Percentiles rank a stretch among this genome's conserved stretches.
phyloP scores from a whole-genome alignment of 2,888 invertebrate species.

The Thecophora atra region DNA sequence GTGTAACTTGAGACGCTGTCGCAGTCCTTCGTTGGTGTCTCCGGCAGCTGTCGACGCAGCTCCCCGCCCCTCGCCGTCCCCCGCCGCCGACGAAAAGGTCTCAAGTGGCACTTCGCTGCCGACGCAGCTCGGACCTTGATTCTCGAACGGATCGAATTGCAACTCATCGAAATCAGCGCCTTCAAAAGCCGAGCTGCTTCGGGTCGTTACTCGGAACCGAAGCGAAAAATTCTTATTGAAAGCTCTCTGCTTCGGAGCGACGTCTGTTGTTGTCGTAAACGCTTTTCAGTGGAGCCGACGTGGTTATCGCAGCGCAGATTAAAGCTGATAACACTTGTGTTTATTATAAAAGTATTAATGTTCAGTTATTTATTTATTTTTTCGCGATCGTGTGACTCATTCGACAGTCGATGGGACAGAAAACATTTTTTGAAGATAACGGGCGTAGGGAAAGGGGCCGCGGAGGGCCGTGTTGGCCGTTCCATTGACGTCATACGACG shows the following conservation, averaged over 20 bases:
- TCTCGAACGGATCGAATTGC: conserved; percentile 14
- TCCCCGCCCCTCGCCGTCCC: neutral
- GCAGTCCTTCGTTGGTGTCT: neutral
- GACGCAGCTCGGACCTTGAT: neutral
- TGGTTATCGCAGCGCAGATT: neutral
- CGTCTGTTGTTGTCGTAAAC: neutral
- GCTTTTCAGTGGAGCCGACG: neutral
- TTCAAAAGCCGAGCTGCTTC: neutral
- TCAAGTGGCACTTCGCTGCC: conserved; percentile 23
- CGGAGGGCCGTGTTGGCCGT: neutral
- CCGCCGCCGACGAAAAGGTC: neutral
- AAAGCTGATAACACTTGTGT: conserved; percentile 10
- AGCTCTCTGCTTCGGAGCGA: neutral
- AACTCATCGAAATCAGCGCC: neutral
- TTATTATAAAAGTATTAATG: neutral
- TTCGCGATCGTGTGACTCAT: neutral
- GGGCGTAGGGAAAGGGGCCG: neutral
- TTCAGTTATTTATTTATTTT: neutral
- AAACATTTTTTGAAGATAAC: neutral
- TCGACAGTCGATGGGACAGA: neutral
- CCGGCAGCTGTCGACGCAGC: conserved; percentile 23
- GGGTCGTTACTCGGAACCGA: neutral
- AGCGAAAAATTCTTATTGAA: neutral
- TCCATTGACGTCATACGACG: neutral
- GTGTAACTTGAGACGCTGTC: conserved; percentile 32